Conservation (phyloP, 1,140 invertebrate species). For the Drosophila kanapiae region DNA sequence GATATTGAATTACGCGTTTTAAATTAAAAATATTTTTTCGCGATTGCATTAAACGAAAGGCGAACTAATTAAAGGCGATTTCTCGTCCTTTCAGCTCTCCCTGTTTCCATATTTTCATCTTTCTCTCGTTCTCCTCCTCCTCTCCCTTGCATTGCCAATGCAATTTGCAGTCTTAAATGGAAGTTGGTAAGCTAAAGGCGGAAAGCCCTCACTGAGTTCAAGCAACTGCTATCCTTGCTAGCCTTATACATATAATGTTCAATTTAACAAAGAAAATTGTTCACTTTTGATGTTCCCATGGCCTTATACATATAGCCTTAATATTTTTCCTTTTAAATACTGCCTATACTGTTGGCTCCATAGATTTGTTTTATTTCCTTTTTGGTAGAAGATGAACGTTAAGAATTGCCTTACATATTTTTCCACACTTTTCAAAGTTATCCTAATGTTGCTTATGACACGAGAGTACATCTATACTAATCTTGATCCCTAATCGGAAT, state of each 20-base stretch:
- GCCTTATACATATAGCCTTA: not conserved
- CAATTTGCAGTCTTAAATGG: conserved; percentile 63
- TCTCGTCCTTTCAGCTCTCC: conserved; percentile 27
- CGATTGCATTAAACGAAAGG: conserved; percentile 81
- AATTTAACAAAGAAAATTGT: not conserved
- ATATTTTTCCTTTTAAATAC: too few species aligned
- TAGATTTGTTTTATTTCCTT: too few species aligned
- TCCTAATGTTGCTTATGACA: too few species aligned
- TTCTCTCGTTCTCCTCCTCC: not conserved
- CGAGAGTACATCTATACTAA: too few species aligned
- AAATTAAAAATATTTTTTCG: conserved; percentile 82
- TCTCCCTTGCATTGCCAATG: conserved; percentile 40
- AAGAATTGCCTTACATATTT: too few species aligned
- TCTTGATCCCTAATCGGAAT: too few species aligned
- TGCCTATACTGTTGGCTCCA: too few species aligned
- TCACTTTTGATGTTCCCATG: not conserved
- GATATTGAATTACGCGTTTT: conserved; percentile 82
- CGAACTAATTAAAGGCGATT: conserved; percentile 78
- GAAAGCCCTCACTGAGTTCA: not conserved
- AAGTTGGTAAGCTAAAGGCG: conserved; percentile 41
- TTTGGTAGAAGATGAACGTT: too few species aligned
- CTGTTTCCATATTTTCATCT: not conserved
- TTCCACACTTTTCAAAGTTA: too few species aligned
- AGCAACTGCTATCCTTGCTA: not conserved
- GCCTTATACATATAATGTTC: not conserved